A percentile compares a stretch with the other conserved stretches of the same genome.
Conservation (phyloP, 2,888 invertebrate species). For the Eudemis profundana region DNA sequence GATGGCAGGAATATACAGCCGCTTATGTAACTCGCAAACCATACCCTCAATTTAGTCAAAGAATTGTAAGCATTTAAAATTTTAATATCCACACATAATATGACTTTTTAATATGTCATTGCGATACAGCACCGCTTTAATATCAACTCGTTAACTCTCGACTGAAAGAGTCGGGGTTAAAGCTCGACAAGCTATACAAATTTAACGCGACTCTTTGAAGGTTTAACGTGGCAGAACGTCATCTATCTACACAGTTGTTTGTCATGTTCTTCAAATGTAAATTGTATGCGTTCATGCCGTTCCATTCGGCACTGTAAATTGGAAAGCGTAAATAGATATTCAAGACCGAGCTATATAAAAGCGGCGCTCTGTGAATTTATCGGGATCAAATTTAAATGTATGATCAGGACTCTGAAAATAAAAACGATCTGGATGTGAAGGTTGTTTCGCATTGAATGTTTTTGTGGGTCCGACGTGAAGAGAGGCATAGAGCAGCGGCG, state of each 20-base stretch:
- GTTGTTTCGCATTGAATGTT: conserved; percentile 72
- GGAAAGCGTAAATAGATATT: conserved; percentile 35
- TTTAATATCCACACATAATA: background rate
- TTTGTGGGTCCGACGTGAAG: conserved; percentile 70
- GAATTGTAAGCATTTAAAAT: background rate
- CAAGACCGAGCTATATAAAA: conserved; percentile 22
- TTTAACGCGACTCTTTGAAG: conserved; percentile 26
- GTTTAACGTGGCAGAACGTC: conserved; percentile 12
- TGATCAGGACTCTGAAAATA: conserved; percentile 21
- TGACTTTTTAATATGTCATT: background rate
- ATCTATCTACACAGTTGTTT: conserved; percentile 31
- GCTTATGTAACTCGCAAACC: conserved; percentile 21
- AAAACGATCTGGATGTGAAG: conserved; percentile 43
- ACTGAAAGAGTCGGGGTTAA: conserved; percentile 22
- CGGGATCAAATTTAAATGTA: conserved; percentile 40
- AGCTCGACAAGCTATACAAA: conserved; percentile 23
- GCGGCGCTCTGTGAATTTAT: conserved; percentile 31
- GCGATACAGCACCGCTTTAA: background rate
- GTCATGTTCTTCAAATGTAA: conserved; percentile 17
- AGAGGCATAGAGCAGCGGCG: conserved; percentile 60
- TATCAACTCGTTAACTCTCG: conserved; percentile 21
- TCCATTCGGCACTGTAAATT: conserved; percentile 23
- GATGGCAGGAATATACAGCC: conserved; percentile 30
- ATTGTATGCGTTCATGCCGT: conserved; percentile 6
- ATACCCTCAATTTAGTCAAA: background rate